Evolutionary conservation across 2,113 vertebrate species (phyloP), one percentile per base, ranked within the genome.

Genomic region (Nycticorax nycticorax): DNA sequence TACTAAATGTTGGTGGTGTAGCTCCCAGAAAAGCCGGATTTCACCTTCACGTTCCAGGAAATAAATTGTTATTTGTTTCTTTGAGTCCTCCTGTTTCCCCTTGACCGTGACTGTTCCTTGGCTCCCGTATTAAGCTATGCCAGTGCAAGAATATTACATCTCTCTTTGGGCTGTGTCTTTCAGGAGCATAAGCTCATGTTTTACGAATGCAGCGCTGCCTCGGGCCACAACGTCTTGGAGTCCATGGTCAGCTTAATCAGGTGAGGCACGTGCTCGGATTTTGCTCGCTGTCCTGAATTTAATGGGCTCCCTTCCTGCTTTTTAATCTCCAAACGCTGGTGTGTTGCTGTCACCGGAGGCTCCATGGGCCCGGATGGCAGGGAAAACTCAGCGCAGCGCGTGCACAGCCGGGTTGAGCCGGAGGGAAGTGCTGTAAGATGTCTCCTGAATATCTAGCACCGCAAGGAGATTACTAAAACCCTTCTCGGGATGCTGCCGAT

Each of bases 131-230:
- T 2, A 45, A 82, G 37, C 24, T 69, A 35, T 55, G 66, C 59
- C 77, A 68, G 0, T 7, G 45, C 27, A 73, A 59, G 28, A 55
- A 52, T 6, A 13, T 57, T 5, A n/a, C 60, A 27, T 78, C 89
- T 92, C 22, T 81, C 0, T 85, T 39, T 0, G 86, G n/a, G 53
- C 11, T 92, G 53, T 93, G 60, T 91, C 72, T 91, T 89, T 28
- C 92, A 99, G 99, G 99, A 99, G 83, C 98, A 98, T 81, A 98
- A 98, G 47, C 96, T 98, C 75, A 84, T 93, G 74, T 99, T 99
- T 76, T 98, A 97, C 6, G 99, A 99, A 96, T 99, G 99, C 95
- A 99, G 99, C 1, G 99, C 98, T 59, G 98, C 98, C 71, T 98
- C 99, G 0, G 99, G 99, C 22, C 98, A 99, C 94, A 99, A 99